Evolutionary conservation across 2,888 invertebrate species (phyloP).

Genomic region (Endomychus coccineus): DNA sequence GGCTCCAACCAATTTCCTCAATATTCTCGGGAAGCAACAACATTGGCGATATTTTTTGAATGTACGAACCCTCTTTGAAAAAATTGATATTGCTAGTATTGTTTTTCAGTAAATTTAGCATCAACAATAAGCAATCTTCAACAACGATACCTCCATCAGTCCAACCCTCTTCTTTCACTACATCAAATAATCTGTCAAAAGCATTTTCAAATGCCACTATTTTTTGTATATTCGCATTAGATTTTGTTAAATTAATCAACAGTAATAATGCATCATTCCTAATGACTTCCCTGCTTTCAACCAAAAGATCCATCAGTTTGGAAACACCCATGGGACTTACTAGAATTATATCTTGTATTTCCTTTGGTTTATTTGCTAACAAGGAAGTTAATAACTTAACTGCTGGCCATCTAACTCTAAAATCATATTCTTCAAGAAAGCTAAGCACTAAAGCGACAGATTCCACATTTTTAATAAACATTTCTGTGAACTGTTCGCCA

Average conservation of each 20-base stretch:
- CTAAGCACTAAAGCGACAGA: conserved; percentile 76
- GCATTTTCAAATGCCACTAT: conserved; percentile 99
- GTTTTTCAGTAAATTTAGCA: conserved; percentile 88
- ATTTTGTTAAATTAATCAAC: conserved; percentile 85
- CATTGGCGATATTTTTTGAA: conserved; percentile 84
- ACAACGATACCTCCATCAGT: conserved; percentile 84
- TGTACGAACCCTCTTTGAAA: conserved; percentile 96
- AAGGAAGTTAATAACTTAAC: conserved; percentile 85
- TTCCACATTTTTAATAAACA: conserved; percentile 86
- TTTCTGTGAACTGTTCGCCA: conserved; percentile 93
- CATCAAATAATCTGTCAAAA: conserved; percentile 90
- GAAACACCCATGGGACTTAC: conserved; percentile 96
- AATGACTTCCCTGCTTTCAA: conserved; percentile 90
- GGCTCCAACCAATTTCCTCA: conserved; percentile 76
- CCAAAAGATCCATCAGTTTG: conserved; percentile 91
- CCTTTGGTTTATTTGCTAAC: conserved; percentile 75
- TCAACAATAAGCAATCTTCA: conserved; percentile 90
- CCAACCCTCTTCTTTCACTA: conserved; percentile 58
- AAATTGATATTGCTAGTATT: conserved; percentile 98
- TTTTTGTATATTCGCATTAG: conserved; percentile 96
- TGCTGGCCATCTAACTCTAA: conserved; percentile 83
- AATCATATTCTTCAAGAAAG: conserved; percentile 91
- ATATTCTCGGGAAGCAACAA: conserved; percentile 67
- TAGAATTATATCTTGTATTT: conserved; percentile 79
- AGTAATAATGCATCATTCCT: conserved; percentile 89